Conservation (phyloP, 2,797 vertebrate genomes). For the Naso thynnoides region DNA sequence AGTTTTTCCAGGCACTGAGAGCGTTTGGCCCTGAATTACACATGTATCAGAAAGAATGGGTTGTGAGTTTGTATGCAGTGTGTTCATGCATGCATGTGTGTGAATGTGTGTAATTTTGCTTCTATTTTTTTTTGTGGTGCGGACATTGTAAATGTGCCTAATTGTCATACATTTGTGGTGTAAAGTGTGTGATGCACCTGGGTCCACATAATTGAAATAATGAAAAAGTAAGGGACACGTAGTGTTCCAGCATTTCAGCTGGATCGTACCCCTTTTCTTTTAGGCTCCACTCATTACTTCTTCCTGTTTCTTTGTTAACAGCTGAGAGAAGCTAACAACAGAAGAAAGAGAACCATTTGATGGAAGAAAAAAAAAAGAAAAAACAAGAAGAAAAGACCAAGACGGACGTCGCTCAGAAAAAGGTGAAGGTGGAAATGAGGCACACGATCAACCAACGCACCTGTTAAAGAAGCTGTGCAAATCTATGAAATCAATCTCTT, state of each 20-base stretch:
- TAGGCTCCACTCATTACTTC: slow-evolving; percentile 19
- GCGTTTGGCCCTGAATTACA: slow-evolving; percentile 25
- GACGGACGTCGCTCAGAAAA: slow-evolving; percentile 97
- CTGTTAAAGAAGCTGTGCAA: not conserved
- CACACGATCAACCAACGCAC: slow-evolving; percentile 87
- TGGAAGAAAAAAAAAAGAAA: slow-evolving; percentile 99
- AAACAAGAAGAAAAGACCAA: slow-evolving; percentile 98
- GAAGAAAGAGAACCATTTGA: slow-evolving; percentile 97
- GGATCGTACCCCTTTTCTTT: not conserved
- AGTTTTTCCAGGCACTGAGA: slow-evolving; percentile 35
- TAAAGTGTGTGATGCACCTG: not conserved
- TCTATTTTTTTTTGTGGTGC: no score
- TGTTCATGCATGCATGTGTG: no score
- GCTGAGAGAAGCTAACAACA: slow-evolving; percentile 92
- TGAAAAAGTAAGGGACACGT: not conserved
- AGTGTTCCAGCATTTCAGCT: not conserved
- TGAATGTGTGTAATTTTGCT: no score
- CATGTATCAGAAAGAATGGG: slow-evolving; percentile 29
- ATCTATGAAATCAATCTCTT: not conserved
- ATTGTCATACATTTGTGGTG: no score
- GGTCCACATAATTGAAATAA: not conserved
- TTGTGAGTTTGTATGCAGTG: slow-evolving; percentile 29
- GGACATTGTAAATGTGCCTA: not conserved
- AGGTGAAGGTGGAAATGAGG: slow-evolving; percentile 88
- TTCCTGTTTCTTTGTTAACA: slow-evolving; percentile 47